Base-by-base conservation (phyloP, 2,888 invertebrate species). In the Drosophila neonasuta region DNA sequence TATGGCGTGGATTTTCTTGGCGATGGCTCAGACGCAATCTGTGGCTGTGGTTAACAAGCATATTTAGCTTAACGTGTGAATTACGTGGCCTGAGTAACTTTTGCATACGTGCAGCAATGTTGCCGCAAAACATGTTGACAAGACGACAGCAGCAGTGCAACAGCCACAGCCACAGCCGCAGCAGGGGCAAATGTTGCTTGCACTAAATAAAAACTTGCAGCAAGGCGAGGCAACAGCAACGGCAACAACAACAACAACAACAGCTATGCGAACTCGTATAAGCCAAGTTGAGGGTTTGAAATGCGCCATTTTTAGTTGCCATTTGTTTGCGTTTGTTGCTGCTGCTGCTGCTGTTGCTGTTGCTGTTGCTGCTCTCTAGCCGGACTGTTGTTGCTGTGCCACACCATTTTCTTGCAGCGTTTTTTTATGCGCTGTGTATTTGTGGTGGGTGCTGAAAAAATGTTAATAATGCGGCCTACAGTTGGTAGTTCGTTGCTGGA, bases 221-320 rank as follows among this genome's bases (percentile, higher is more conserved):
- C 68, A 74, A 77, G 74, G 78, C 74, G 69, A 77, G 74, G 74
- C 77, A 77, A 46, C 59, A 57, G 4, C 73, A 59, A 2, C 50
- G 42, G 2, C 58, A 64, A n/a, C 66, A 51, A 3, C 60, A 46
- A 4, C 58, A 64, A n/a, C 66, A 61, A 8, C 60, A 57, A 48
- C 57, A 71, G 32, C 50, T 32, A 51, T 15, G 13, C 34, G 17
- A 20, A 36, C 36, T 61, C 34, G 54, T 48, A 62, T 61, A 58
- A 73, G 48, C 55, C 61, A 58, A 68, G 71, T 66, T 56, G 62
- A 74, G 78, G 77, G 69, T 88, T 71, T 82, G 86, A 87, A 80
- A 74, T 80, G 71, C 88, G 87, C 88, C 88, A 88, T 87, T 88
- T 88, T 88, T 88, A 71, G 76, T 86, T 86, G 83, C 76, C 87